A percentile compares a stretch with the other conserved stretches of the same genome.
These are phyloP conservation scores for Dryadula phaetusa DNA, from an alignment of 2,888 invertebrate species.

Conservation along the genomic window DNA sequence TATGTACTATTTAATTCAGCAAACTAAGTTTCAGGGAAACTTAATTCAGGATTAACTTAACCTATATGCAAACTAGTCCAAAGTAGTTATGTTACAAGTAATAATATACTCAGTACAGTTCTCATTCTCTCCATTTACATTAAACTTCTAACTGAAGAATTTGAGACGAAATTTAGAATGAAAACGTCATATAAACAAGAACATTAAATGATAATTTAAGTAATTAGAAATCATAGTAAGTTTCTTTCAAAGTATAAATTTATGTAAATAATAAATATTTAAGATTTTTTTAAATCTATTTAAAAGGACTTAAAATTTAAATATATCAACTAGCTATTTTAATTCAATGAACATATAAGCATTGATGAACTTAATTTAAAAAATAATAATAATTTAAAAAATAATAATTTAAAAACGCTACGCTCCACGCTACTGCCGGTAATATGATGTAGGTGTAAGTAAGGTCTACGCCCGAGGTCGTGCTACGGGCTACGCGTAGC, in stretches of 20 bases:
- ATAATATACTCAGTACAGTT: not conserved
- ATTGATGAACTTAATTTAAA: not conserved
- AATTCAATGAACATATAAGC: not conserved
- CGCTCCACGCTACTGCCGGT: slow-evolving; percentile 48
- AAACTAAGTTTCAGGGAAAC: not conserved
- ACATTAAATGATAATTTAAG: too few species aligned
- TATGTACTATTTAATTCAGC: slow-evolving; percentile 7
- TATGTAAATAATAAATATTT: not conserved
- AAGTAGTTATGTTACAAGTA: not conserved
- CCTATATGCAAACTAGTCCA: slow-evolving; percentile 11
- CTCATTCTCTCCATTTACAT: not conserved
- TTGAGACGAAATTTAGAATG: too few species aligned
- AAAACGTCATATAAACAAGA: too few species aligned
- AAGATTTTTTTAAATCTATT: too few species aligned
- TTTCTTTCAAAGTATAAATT: not conserved
- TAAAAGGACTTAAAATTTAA: too few species aligned
- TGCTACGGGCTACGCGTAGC: slow-evolving; percentile 38
- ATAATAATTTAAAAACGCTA: slow-evolving; percentile 44
- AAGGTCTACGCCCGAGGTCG: slow-evolving; percentile 52
- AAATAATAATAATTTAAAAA: not conserved
- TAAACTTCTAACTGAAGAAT: not conserved
- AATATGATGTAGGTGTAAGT: slow-evolving; percentile 38
- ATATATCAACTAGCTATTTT: too few species aligned
- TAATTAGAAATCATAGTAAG: too few species aligned
- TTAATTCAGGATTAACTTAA: slow-evolving; percentile 9